Percentiles rank a stretch among this genome's conserved stretches.
These are phyloP conservation scores for Athene cunicularia DNA, from an alignment of 2,113 vertebrate species.

Conservation along the genomic window DNA sequence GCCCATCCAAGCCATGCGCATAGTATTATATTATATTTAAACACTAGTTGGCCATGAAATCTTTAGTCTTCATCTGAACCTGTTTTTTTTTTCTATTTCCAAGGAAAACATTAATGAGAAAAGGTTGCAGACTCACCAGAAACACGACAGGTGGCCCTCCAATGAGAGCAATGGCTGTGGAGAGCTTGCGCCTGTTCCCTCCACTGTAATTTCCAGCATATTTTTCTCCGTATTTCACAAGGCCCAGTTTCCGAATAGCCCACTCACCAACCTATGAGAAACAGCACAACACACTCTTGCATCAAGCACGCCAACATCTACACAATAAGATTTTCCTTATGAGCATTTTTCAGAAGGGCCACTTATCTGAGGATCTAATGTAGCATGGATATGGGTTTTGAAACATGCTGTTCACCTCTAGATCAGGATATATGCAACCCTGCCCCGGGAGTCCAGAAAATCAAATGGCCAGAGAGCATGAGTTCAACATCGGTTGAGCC, in stretches of 20 bases:
- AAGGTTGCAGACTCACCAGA: slow-evolving; percentile 82
- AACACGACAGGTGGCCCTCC: slow-evolving; percentile 95
- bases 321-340: neutral
- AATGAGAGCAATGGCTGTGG: slow-evolving; percentile 94
- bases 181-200: slow-evolving; percentile 96
- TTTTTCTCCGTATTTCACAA: slow-evolving; percentile 92
- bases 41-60: neutral
- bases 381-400: rapidly evolving
- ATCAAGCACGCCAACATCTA: neutral
- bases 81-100: neutral
- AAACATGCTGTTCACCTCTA: neutral
- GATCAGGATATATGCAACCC: neutral
- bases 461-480: neutral
- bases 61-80: neutral
- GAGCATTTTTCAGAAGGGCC: neutral
- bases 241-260: slow-evolving; percentile 92
- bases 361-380: neutral
- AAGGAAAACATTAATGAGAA: neutral
- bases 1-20: no score
- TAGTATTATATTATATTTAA: neutral
- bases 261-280: slow-evolving; percentile 90
- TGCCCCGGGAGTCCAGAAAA: neutral
- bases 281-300: neutral
- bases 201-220: slow-evolving; percentile 93
- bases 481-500: neutral